phyloP scores from a whole-genome alignment of 2,888 invertebrate species.

The Meandrusa payeni region DNA sequence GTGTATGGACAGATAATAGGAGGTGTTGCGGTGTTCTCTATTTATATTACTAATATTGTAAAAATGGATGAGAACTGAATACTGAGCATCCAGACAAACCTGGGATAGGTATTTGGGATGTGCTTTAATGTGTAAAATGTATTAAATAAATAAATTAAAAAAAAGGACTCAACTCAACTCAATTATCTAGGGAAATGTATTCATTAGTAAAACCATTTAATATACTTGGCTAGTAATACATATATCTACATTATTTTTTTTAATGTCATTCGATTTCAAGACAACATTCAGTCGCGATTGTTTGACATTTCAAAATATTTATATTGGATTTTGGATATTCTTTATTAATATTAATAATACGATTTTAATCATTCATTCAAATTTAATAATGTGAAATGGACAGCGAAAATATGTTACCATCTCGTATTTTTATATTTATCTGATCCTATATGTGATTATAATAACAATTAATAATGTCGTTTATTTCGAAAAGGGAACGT shows the following conservation, averaged over 20 bases:
- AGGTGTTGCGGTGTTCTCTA: no score
- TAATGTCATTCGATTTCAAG: constrained; percentile 59
- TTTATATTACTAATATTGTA: no score
- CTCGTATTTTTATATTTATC: constrained; percentile 44
- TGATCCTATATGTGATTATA: constrained; percentile 41
- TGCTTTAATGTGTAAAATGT: no score
- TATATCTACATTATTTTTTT: constrained; percentile 33
- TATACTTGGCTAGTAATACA: constrained; percentile 23
- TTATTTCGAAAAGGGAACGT: constrained; percentile 73
- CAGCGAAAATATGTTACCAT: constrained; percentile 55
- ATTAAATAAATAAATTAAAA: no score
- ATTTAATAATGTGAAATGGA: constrained; percentile 61
- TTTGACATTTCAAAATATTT: constrained; percentile 54
- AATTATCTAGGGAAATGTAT: no score
- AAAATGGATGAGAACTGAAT: no score
- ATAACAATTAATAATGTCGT: constrained; percentile 58
- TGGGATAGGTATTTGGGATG: no score
- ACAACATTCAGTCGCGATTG: constrained; percentile 61
- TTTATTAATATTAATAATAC: constrained; percentile 13
- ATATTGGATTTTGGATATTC: constrained; percentile 30
- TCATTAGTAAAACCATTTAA: no score
- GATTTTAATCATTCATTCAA: constrained; percentile 40
- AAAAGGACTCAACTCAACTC: no score
- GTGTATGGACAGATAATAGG: no score
- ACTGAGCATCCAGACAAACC: no score